Evolutionary conservation across 2,113 vertebrate species (phyloP), one percentile per base, ranked within the genome.

Genomic region (Gobius niger): DNA sequence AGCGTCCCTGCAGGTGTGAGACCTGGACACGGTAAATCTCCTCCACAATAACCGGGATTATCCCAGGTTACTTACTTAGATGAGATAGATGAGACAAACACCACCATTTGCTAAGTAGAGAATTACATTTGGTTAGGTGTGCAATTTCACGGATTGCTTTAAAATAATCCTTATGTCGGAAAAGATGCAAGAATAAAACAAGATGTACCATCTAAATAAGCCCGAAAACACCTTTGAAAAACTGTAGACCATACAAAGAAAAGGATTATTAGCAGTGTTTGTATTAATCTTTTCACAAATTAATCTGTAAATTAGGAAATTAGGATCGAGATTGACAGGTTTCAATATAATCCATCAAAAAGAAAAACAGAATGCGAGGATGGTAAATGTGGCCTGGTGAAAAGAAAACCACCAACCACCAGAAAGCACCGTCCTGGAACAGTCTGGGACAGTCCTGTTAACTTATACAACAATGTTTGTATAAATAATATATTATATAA

Each of bases 41-140:
- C 14, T 67, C 14, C n/a, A n/a, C 70, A 83, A 84, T 65, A 68
- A 56, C 40, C 46, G 69, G 68, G 85, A 85, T 87, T 85, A 87
- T 78, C 70, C 65, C 62, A 65, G 49, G n/a, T 34, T 80, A 85
- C 78, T 87, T 82, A 84, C 60, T 70, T 57, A 76, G 76, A 89
- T 89, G 89, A 73, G 84, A 65, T 57, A 76, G 76, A 89, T 89
- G 89, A 73, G 84, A 65, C 44, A 82, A 84, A 84, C 70, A 60
- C 82, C 72, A 76, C 47, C 34, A 1, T 65, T 85, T 76, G 70
- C 59, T 34, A 60, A 24, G 79, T 67, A 50, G 76, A 81, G 44
- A 71, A 82, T 77, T 73, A 6, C 16, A 82, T 83, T 77, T 76
- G 18, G 50, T 68, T 44, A 3, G 61, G 50, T 71, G 40, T 80